A percentile compares a stretch with the other conserved stretches of the same genome.
Evolutionary conservation across 2,888 invertebrate genomes (phyloP).

Genomic region (Hemistola chrysoprasaria): DNA sequence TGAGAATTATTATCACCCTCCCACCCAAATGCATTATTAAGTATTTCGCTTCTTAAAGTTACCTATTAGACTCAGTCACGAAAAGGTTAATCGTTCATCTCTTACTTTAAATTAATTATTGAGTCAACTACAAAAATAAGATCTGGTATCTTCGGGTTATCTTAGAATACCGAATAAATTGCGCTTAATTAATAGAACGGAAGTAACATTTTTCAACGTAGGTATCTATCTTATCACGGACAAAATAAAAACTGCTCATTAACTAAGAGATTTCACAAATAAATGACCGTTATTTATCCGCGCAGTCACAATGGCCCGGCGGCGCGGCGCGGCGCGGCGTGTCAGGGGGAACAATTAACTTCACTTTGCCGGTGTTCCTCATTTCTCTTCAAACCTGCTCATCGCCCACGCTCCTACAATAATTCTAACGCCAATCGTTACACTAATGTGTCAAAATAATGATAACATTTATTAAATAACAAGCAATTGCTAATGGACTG

Average conservation of each 20-base stretch:
- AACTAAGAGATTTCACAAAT: slow-evolving; percentile 1
- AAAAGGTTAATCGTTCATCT: no score
- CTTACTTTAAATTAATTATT: no score
- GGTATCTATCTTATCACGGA: no score
- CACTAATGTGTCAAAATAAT: slow-evolving; percentile 13
- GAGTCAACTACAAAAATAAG: no score
- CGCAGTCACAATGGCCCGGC: background rate
- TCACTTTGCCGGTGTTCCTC: background rate
- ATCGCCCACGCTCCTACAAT: slow-evolving; percentile 4
- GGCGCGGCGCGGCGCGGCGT: background rate
- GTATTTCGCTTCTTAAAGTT: no score
- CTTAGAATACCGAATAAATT: no score
- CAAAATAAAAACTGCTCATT: background rate
- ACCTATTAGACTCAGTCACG: no score
- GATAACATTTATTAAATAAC: slow-evolving; percentile 12
- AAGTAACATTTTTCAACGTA: no score
- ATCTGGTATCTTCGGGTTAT: no score
- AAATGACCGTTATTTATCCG: slow-evolving; percentile 2
- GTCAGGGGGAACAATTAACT: background rate
- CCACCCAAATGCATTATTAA: no score
- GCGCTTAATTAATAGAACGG: no score
- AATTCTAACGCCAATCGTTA: slow-evolving; percentile 2
- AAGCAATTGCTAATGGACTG: slow-evolving; percentile 1
- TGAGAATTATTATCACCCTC: no score
- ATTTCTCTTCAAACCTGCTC: slow-evolving; percentile 5